Base-by-base conservation (phyloP, 2,113 vertebrate species). In the Uria aalge region DNA sequence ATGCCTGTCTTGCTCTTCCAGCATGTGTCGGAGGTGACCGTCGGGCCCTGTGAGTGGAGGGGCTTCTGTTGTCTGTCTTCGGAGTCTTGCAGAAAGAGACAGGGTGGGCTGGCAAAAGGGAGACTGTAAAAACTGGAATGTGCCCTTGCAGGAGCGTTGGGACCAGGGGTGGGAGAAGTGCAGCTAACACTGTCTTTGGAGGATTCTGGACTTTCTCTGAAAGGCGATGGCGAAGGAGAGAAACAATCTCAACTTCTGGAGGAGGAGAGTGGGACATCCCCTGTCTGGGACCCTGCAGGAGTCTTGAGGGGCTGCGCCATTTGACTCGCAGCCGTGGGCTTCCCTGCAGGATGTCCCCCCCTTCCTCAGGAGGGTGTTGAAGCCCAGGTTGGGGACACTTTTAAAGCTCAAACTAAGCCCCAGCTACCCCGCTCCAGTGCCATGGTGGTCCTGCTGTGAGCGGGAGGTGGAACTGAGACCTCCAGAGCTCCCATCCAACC, bases 391-490 rank as follows among this genome's bases (percentile, higher is more conserved):
- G 76, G n/a, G n/a, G 27, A n/a, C 8, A 26, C 52, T 53, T 34
- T 21, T 8, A 32, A 8, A 67, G 23, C 47, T 45, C 63, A 11
- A 15, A 11, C 36, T 7, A 23, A 45, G 48, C 30, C 63, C 2
- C 55, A 50, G 53, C 22, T 21, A 8, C 13, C 26, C n/a, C 0
- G 0, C 9, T 48, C 15, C 23, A 0, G 0, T 3, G 22, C 30
- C 1, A 74, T n/a, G 41, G 5, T 16, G 45, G 21, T 18, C 36
- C n/a, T 26, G 21, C 29, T 26, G 5, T 0, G 2, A 32, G 21
- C 0, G 1, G 38, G 36, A 72, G 23, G 11, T 15, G 32, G n/a
- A 71, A 26, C 48, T 5, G 9, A 76, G 41, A 32, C 29, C n/a
- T 8, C 0, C 4, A 26, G 21, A 57, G 56, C 36, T 56, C 32